These are phyloP conservation scores for Strigamia crassipes DNA, from an alignment of 2,888 invertebrate species.

Conservation along the genomic window DNA sequence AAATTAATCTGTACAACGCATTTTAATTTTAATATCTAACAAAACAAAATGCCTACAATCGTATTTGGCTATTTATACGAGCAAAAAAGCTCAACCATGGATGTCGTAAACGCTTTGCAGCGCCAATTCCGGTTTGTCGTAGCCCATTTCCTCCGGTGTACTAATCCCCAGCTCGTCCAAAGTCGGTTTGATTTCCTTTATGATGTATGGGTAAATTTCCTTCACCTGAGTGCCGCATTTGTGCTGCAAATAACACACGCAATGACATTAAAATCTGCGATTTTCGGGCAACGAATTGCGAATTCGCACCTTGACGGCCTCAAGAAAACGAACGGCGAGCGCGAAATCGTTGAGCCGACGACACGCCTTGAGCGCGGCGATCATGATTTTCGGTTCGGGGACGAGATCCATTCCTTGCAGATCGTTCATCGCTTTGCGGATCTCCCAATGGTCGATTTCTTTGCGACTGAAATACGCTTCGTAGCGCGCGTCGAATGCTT, in stretches of 20 bases:
- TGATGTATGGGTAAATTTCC: slow-evolving; percentile 83
- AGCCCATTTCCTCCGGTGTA: slow-evolving; percentile 94
- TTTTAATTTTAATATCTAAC: neutral
- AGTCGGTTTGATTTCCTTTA: slow-evolving; percentile 89
- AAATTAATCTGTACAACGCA: neutral
- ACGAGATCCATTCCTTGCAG: slow-evolving; percentile 87
- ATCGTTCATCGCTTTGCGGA: slow-evolving; percentile 89
- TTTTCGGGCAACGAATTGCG: neutral
- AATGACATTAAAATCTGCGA: neutral
- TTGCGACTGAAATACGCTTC: slow-evolving; percentile 80
- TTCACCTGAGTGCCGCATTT: slow-evolving; percentile 78
- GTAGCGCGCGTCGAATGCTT: slow-evolving; percentile 82
- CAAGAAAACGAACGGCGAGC: slow-evolving; percentile 88
- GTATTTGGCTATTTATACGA: neutral
- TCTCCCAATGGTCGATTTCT: slow-evolving; percentile 93
- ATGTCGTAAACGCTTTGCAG: slow-evolving; percentile 74
- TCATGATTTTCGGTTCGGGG: slow-evolving; percentile 87
- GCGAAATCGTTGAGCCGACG: slow-evolving; percentile 93
- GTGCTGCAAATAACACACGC: slow-evolving; percentile 59
- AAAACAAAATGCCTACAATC: neutral
- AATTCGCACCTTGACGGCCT: slow-evolving; percentile 72
- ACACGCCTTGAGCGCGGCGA: slow-evolving; percentile 85
- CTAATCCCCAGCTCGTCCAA: slow-evolving; percentile 89
- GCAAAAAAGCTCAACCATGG: slow-evolving; percentile 44
- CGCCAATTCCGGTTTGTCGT: slow-evolving; percentile 94